Conservation (phyloP, 2,888 invertebrate species). For the Prionchulus punctatus region DNA sequence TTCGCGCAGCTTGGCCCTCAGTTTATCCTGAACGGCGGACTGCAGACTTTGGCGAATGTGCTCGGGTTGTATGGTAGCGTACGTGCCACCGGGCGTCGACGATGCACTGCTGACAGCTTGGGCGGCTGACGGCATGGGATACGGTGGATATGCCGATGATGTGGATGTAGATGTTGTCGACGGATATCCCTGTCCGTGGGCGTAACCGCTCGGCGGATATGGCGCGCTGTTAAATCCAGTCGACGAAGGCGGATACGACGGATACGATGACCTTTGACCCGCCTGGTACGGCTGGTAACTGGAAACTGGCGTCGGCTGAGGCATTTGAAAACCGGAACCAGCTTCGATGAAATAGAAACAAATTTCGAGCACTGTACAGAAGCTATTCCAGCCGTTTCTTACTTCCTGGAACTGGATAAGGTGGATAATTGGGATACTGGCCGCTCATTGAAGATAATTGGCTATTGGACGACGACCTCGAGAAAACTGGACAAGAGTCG, state of each 20-base stretch:
- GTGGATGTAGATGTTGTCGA: slow-evolving; percentile 43
- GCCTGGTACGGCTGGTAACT: not conserved
- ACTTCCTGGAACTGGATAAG: slow-evolving; percentile 5
- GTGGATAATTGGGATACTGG: slow-evolving; percentile 8
- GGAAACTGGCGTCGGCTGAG: not conserved
- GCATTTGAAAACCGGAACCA: not conserved
- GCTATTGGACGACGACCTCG: slow-evolving; percentile 40
- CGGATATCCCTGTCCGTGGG: slow-evolving; percentile 14
- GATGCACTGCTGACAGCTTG: no score
- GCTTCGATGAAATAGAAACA: no score
- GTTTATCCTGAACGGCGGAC: slow-evolving; percentile 85
- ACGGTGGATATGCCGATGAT: slow-evolving; percentile 25
- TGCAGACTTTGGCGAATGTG: slow-evolving; percentile 81
- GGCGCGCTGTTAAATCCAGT: slow-evolving; percentile 22
- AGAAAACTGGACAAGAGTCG: slow-evolving; percentile 72
- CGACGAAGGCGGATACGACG: not conserved
- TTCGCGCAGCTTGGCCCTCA: slow-evolving; percentile 67
- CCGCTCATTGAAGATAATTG: slow-evolving; percentile 12
- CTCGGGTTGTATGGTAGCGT: slow-evolving; percentile 77
- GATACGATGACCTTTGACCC: not conserved
- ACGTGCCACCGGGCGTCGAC: slow-evolving; percentile 14
- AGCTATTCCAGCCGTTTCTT: slow-evolving; percentile 8
- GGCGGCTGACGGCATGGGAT: no score
- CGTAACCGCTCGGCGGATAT: slow-evolving; percentile 23
- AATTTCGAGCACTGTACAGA: no score